Conservation (phyloP, 37 sponge, comb jelly and placozoan genomes). For the Spongia lamella region DNA sequence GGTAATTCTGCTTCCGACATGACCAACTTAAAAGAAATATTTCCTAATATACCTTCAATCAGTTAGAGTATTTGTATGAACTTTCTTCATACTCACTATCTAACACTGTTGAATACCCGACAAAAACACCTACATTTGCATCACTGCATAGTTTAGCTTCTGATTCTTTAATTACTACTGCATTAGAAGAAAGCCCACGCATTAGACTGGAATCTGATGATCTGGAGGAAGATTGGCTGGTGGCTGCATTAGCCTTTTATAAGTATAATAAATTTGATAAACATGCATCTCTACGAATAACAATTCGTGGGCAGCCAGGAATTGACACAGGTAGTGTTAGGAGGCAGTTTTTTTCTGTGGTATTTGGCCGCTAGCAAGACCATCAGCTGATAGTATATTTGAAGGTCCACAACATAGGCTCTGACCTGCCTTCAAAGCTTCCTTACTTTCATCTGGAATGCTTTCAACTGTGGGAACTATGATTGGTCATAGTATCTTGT, state of each 20-base stretch:
- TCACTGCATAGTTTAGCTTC: too few species aligned
- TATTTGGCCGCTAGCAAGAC: neutral
- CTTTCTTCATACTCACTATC: too few species aligned
- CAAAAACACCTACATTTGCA: too few species aligned
- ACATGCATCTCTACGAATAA: neutral
- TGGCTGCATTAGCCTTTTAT: too few species aligned
- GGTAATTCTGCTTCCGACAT: too few species aligned
- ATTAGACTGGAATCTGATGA: constrained; percentile 42
- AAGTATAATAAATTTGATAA: too few species aligned
- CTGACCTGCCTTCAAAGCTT: constrained; percentile 11
- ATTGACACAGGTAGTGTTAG: constrained; percentile 42
- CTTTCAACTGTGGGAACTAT: constrained; percentile 15
- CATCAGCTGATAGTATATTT: constrained; percentile 1
- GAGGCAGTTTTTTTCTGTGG: constrained; percentile 8
- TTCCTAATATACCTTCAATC: too few species aligned
- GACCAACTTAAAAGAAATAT: too few species aligned
- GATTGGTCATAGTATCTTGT: constrained; percentile 24
- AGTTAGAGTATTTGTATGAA: too few species aligned
- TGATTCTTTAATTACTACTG: too few species aligned
- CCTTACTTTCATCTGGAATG: constrained; percentile 12
- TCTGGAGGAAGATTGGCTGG: constrained; percentile 53
- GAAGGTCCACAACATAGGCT: constrained; percentile 17
- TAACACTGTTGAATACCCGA: too few species aligned
- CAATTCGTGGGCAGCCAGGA: constrained; percentile 2
- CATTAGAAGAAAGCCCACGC: too few species aligned